phyloP scores from a whole-genome alignment of 2,888 invertebrate species.

The Drepanosiphum platanoidis region DNA sequence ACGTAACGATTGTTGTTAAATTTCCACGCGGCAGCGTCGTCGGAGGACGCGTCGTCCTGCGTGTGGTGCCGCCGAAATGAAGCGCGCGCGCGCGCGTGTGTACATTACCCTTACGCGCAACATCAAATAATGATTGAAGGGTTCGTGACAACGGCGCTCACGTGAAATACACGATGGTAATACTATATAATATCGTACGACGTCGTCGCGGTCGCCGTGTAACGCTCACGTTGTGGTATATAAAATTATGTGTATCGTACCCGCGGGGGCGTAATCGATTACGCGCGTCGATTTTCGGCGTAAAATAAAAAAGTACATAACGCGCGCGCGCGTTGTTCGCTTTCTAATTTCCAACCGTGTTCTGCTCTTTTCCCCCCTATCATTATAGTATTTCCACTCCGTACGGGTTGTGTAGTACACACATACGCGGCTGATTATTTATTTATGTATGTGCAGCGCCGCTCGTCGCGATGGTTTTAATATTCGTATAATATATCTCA shows the following conservation, averaged over 20 bases:
- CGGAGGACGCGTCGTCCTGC: too few relatives aligned
- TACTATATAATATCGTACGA: not conserved
- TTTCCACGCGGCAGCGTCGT: too few relatives aligned
- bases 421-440: too few relatives aligned
- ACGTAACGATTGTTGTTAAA: too few relatives aligned
- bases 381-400: not conserved
- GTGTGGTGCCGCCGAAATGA: too few relatives aligned
- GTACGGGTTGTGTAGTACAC: not conserved
- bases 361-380: not conserved
- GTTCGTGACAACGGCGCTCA: conserved; percentile 23
- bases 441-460: too few relatives aligned
- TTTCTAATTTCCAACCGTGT: not conserved
- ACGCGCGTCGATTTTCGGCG: not conserved
- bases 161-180: not conserved
- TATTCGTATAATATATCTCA: not conserved
- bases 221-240: conserved; percentile 12
- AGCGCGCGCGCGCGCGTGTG: not conserved
- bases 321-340: not conserved
- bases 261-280: conserved; percentile 37
- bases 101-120: not conserved
- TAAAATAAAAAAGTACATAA: not conserved
- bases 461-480: not conserved
- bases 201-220: not conserved
- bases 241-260: not conserved
- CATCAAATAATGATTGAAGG: not conserved